phyloP scores from a whole-genome alignment of 2,113 vertebrate genomes.

The Stictonetta naevosa region DNA sequence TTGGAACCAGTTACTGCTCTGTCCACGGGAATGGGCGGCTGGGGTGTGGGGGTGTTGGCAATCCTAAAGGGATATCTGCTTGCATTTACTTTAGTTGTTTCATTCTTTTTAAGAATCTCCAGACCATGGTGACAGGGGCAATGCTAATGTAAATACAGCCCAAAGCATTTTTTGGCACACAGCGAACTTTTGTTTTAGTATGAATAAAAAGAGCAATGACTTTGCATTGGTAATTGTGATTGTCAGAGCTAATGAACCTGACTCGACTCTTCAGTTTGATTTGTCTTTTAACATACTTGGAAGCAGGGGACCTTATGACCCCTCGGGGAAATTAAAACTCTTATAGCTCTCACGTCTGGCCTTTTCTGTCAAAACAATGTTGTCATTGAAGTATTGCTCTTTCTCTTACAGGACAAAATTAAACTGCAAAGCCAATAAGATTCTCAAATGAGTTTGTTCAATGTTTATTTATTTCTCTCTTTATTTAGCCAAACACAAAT shows the following conservation, averaged over 20 bases:
- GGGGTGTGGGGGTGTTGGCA: background rate
- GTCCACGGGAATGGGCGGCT: background rate
- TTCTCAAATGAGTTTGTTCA: background rate
- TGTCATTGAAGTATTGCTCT: background rate
- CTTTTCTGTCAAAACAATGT: slow-evolving; percentile 22
- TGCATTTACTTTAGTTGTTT: background rate
- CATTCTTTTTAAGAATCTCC: background rate
- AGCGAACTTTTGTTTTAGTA: background rate
- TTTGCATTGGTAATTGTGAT: background rate
- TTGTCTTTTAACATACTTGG: slow-evolving; percentile 42
- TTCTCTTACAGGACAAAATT: background rate
- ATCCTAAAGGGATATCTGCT: background rate
- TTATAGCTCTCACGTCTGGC: slow-evolving; percentile 26
- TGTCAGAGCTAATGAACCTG: slow-evolving; percentile 34
- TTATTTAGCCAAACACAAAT: slow-evolving; percentile 1
- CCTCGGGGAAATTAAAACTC: slow-evolving; percentile 58
- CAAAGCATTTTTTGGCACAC: background rate
- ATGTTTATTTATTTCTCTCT: background rate
- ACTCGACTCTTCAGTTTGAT: slow-evolving; percentile 23
- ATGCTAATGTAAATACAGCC: background rate
- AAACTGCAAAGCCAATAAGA: background rate
- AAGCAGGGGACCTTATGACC: slow-evolving; percentile 39
- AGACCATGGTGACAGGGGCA: background rate
- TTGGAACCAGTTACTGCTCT: background rate
- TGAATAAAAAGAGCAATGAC: background rate